Base-by-base conservation (phyloP, 1,140 invertebrate species). In the Monochamus saltuarius region DNA sequence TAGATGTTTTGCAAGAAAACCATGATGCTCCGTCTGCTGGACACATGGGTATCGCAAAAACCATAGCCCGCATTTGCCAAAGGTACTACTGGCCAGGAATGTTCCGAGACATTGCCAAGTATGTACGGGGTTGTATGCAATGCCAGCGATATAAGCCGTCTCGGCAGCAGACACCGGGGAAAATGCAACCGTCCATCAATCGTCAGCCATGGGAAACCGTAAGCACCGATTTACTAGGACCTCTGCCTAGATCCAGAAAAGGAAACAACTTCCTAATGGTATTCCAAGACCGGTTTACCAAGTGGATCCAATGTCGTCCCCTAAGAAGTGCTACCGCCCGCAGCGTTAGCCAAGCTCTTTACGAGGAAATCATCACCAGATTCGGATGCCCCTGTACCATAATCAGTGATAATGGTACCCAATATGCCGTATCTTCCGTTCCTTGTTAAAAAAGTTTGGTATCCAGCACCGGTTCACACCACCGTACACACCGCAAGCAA, bases 391-490 rank as follows among this genome's bases (percentile, higher is more conserved):
- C 76, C 0, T 46, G 64, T 37, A 67, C 65, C 0, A 53, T 78
- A 0, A 45, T 77, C 0, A 66, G 76, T 14, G 79, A 83, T 52
- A 78, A 79, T 56, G 80, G 77, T 0, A 69, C 62, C 4, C 75
- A 81, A 54, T 81, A 19, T 34, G 40, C n/a, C 8, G n/a, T 4
- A 2, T n/a, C 13, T 56, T 62, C n/a, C 7, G 53, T 9, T 9
- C 51, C 0, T 14, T 65, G 9, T 10, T 51, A 11, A 49, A 53
- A 13, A 52, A 62, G 4, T 8, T 42, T 1, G 14, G 50, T 10
- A 61, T 74, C 0, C 7, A 17, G 1, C 61, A 70, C 13, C 53
- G 61, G 7, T 73, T 67, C 11, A 75, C 69, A 0, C 69, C 73
- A 7, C 61, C 62, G 13, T 80, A 81, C 59, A 70, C 72, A 13